Percentiles rank a stretch among this genome's conserved stretches.
phyloP scores from a whole-genome alignment of 2,113 vertebrate genomes.

The Erinaceus europaeus region DNA sequence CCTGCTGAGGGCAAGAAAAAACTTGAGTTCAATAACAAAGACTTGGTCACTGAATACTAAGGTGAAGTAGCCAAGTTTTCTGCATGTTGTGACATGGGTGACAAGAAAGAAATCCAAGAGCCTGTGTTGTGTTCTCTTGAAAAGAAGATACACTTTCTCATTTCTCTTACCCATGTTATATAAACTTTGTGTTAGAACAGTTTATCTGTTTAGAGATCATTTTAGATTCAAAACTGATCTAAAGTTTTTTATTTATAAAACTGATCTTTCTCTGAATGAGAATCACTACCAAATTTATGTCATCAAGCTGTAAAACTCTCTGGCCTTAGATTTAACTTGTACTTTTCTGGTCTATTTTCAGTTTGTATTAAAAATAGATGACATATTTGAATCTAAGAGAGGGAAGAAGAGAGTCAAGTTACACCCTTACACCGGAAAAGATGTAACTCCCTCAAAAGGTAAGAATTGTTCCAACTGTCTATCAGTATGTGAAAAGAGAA shows the following conservation, averaged over 20 bases:
- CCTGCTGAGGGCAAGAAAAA: slow-evolving; percentile 70
- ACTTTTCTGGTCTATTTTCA: slow-evolving; percentile 78
- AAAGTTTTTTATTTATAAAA: slow-evolving; percentile 23
- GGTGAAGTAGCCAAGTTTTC: neutral
- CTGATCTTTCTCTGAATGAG: slow-evolving; percentile 9
- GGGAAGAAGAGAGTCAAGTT: slow-evolving; percentile 92
- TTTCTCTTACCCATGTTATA: neutral
- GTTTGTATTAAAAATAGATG: slow-evolving; percentile 93
- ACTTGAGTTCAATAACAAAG: slow-evolving; percentile 67
- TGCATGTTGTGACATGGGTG: neutral
- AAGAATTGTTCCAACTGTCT: slow-evolving; percentile 25
- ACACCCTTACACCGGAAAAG: slow-evolving; percentile 81
- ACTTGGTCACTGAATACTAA: neutral
- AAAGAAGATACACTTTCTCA: neutral
- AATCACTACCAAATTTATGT: neutral
- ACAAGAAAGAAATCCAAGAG: neutral
- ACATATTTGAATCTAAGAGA: slow-evolving; percentile 94
- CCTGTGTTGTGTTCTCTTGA: neutral
- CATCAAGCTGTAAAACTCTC: neutral
- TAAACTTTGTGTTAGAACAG: neutral
- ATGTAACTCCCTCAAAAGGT: slow-evolving; percentile 86
- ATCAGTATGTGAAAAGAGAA: neutral
- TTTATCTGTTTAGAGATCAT: neutral
- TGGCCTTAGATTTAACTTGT: slow-evolving; percentile 28
- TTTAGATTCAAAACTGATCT: slow-evolving; percentile 27